A percentile compares a stretch with the other conserved stretches of the same genome.
Conservation (phyloP, 2,888 invertebrate genomes). For the Hipparchia sbordonii region DNA sequence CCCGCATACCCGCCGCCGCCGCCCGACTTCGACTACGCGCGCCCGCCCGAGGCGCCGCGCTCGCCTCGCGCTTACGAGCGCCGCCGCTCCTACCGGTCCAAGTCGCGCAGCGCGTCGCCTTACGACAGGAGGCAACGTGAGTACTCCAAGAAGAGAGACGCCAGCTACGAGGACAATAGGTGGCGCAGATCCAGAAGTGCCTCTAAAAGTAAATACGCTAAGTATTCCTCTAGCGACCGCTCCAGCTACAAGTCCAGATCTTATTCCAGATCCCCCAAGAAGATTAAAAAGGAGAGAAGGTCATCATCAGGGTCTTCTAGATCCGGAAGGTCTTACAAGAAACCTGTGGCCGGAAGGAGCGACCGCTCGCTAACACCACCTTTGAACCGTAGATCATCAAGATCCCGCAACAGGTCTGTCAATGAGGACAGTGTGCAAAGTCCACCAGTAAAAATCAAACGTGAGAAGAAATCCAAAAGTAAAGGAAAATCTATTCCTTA, state of each 20-base stretch:
- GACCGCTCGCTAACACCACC: conserved; percentile 56
- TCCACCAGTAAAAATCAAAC: conserved; percentile 48
- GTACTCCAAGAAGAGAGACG: conserved; percentile 61
- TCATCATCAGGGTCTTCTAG: conserved; percentile 59
- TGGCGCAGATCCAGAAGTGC: conserved; percentile 59
- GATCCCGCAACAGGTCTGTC: conserved; percentile 48
- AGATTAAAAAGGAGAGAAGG: conserved; percentile 21
- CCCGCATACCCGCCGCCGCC: conserved; percentile 47
- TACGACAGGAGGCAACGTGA: conserved; percentile 55
- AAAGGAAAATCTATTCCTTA: conserved; percentile 52
- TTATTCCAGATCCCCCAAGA: conserved; percentile 52
- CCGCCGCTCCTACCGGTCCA: conserved; percentile 54
- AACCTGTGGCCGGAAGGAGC: conserved; percentile 44
- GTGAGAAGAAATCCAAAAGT: conserved; percentile 41
- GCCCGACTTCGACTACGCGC: conserved; percentile 48
- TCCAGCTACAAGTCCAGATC: conserved; percentile 65
- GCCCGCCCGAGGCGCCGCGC: conserved; percentile 43
- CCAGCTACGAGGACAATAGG: conserved; percentile 53
- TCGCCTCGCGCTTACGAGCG: conserved; percentile 50
- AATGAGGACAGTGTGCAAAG: conserved; percentile 46
- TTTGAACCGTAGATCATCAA: conserved; percentile 51
- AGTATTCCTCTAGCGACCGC: conserved; percentile 68
- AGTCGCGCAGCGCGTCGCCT: conserved; percentile 65
- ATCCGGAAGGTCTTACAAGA: conserved; percentile 62
- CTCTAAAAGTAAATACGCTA: conserved; percentile 55